Evolutionary conservation across 2,888 invertebrate genomes (phyloP), one percentile per base, ranked within the genome.

Genomic region (Ametastegia equiseti): DNA sequence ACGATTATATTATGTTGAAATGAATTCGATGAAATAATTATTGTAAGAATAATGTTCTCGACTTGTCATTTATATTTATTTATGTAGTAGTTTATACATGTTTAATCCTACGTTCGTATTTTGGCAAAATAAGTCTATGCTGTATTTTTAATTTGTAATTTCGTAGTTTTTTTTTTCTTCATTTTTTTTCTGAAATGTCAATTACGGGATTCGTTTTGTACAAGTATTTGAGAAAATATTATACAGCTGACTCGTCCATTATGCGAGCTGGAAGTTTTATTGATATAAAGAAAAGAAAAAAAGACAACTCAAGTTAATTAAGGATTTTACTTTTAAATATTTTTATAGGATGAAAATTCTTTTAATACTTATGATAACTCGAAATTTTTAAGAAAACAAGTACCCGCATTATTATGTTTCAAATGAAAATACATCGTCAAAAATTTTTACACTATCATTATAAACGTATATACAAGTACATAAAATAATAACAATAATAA

Each of bases 281-380:
- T 63, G 42, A 75, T 30, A 57, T 67, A n/a, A n/a, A 30, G 42
- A 45, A 23, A 63, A 79, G 13, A 45, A 60, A 63, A 23, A 23
- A 67, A 15, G 33, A 39, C 57, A 65, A 75, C 39, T 33, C 36
- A 63, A 45, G 39, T 65, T 69, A 50, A 75, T 36, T 79, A 79
- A 65, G 50, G 67, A 67, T n/a, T 39, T 80, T 45, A 67, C 27
- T 82, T 57, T 71, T 82, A 23, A 80, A 82, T 75, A 60, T 82
- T 80, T 80, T 80, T 65, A 69, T 65, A 39, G 42, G 54, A 75
- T 67, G n/a, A 13, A 39, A 27, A 57, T 54, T 67, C 67, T n/a
- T 81, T 19, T 36, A 50, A 47, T 57, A 63, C 33, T 81, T 47
- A 36, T 50, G 33, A 81, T 73, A 42, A 57, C 45, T 67, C 36